Conservation (phyloP, 37 sponge, comb jelly and placozoan species). For the Axinella damicornis region DNA sequence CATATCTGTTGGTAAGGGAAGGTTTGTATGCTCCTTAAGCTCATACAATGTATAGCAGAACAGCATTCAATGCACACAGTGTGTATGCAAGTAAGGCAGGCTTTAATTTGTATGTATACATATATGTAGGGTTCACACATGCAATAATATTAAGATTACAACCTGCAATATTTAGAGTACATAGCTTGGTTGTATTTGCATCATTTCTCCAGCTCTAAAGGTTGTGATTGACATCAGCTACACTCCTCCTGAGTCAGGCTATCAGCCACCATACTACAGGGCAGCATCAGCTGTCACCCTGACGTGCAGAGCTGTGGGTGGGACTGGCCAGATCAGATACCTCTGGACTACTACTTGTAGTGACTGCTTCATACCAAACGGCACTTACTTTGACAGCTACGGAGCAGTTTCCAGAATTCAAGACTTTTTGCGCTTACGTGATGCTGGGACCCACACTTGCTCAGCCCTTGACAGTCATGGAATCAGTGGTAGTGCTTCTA, state of each 20-base stretch:
- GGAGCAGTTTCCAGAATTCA: background rate
- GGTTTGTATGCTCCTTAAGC: no score
- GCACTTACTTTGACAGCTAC: background rate
- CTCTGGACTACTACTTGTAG: conserved; percentile 9
- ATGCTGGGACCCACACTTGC: conserved; percentile 25
- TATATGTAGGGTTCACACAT: no score
- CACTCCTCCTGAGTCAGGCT: conserved; percentile 4
- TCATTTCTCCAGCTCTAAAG: background rate
- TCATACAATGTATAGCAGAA: no score
- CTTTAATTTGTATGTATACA: no score
- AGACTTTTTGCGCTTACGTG: background rate
- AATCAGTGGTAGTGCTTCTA: conserved; percentile 4
- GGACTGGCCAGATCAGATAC: conserved; percentile 1
- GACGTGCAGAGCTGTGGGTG: conserved; percentile 4
- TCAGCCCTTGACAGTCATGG: background rate
- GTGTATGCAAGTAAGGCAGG: no score
- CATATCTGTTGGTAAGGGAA: background rate
- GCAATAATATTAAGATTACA: no score
- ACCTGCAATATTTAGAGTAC: no score
- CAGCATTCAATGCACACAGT: no score
- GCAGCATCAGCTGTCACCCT: conserved; percentile 15
- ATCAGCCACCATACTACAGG: conserved; percentile 20
- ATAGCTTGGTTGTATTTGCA: no score
- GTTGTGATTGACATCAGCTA: conserved; percentile 6
- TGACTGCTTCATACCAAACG: background rate